Evolutionary conservation across 2,113 vertebrate species (phyloP).

Genomic region (Siphamia tubifer): DNA sequence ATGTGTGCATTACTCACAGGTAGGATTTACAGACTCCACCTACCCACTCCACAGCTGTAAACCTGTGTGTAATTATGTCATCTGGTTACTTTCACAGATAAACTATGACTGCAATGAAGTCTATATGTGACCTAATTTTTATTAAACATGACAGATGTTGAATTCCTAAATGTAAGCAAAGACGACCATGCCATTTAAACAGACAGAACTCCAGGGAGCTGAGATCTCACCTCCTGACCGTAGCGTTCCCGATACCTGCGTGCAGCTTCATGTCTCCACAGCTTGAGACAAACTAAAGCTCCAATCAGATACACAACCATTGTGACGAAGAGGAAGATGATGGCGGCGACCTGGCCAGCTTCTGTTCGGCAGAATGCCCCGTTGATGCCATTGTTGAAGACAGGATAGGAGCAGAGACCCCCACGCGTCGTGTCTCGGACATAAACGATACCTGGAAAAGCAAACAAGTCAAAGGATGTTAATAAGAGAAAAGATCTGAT

Average conservation of each 20-base stretch:
- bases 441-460: conserved; percentile 82
- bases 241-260: conserved; percentile 81
- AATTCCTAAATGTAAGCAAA: neutral
- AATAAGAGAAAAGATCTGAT: neutral
- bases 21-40: neutral
- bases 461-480: neutral
- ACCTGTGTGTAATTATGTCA: neutral
- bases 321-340: conserved; percentile 92
- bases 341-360: conserved; percentile 91
- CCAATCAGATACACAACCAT: conserved; percentile 89
- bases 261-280: conserved; percentile 91
- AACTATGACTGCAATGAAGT: neutral
- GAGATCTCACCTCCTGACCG: conserved; percentile 82
- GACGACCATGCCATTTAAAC: neutral
- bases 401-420: conserved; percentile 89
- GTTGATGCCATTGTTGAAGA: conserved; percentile 89
- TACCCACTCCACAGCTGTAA: neutral
- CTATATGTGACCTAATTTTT: too few species aligned
- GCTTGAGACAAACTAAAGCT: conserved; percentile 87
- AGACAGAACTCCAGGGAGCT: neutral
- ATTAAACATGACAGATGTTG: neutral
- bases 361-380: conserved; percentile 89
- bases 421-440: conserved; percentile 91
- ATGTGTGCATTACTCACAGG: too few species aligned
- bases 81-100: neutral